Evolutionary conservation across 2,113 vertebrate species (phyloP).

Genomic region (Oreochromis aureus): DNA sequence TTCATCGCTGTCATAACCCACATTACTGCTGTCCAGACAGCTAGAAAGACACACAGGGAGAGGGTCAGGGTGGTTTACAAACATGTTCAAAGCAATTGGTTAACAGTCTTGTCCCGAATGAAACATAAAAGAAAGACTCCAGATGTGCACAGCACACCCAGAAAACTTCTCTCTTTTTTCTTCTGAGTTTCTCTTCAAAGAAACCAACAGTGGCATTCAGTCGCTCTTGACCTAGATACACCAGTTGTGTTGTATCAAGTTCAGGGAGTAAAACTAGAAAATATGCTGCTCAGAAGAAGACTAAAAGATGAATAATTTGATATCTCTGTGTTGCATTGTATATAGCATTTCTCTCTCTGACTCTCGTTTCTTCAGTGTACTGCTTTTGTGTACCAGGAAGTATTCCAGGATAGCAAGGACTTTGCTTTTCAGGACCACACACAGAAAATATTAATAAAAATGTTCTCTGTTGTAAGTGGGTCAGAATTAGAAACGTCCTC

Average conservation of each 20-base stretch:
- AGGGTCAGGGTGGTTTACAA: neutral
- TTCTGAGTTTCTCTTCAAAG: conserved; percentile 1
- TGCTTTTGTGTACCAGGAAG: neutral
- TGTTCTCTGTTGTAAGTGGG: conserved; percentile 1
- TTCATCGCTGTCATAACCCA: conserved; percentile 92
- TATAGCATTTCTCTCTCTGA: neutral
- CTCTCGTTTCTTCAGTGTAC: neutral
- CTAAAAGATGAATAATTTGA: neutral
- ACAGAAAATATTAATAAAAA: neutral
- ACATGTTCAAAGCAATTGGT: neutral
- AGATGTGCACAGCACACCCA: neutral
- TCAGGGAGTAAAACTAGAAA: neutral
- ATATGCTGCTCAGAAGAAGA: neutral
- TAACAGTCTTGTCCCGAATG: neutral
- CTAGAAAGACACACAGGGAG: conserved; percentile 55
- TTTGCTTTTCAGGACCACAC: neutral
- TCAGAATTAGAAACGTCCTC: conserved; percentile 27
- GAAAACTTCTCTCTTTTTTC: neutral
- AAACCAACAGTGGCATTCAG: neutral
- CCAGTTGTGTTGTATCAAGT: neutral
- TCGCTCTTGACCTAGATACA: conserved; percentile 21
- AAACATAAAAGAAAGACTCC: neutral
- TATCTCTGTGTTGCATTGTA: neutral
- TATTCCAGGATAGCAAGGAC: neutral
- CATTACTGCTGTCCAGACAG: conserved; percentile 83